A percentile compares a stretch with the other conserved stretches of the same genome.
These are phyloP conservation scores for Napeogenes inachia DNA, from an alignment of 2,888 invertebrate genomes.

Conservation along the genomic window DNA sequence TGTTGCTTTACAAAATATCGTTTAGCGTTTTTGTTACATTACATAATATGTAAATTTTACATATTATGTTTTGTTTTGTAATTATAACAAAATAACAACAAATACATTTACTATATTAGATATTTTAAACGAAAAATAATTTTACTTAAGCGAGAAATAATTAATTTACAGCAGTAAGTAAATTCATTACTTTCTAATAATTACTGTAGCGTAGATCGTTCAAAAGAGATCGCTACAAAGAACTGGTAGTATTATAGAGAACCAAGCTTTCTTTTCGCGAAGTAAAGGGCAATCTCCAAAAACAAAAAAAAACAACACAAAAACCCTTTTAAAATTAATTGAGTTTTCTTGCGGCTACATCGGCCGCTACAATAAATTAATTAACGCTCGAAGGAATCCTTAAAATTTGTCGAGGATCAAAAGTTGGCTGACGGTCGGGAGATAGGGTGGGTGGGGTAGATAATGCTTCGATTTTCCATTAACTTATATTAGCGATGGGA, in stretches of 20 bases:
- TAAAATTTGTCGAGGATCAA: slow-evolving; percentile 75
- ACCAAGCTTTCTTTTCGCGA: slow-evolving; percentile 44
- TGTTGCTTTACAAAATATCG: slow-evolving; percentile 9
- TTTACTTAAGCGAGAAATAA: slow-evolving; percentile 7
- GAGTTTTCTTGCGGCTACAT: slow-evolving; percentile 77
- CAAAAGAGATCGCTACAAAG: slow-evolving; percentile 62
- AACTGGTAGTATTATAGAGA: slow-evolving; percentile 56
- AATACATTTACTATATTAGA: neutral
- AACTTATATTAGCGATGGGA: slow-evolving; percentile 71
- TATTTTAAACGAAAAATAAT: slow-evolving; percentile 26
- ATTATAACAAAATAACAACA: neutral
- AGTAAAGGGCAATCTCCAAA: slow-evolving; percentile 52
- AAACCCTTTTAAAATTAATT: slow-evolving; percentile 79
- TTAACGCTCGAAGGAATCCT: slow-evolving; percentile 75
- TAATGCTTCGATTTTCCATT: slow-evolving; percentile 77
- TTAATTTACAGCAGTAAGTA: slow-evolving; percentile 38
- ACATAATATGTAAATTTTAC: slow-evolving; percentile 10
- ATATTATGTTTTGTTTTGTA: neutral
- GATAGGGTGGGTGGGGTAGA: slow-evolving; percentile 48
- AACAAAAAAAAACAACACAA: slow-evolving; percentile 71
- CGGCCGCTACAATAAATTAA: slow-evolving; percentile 75
- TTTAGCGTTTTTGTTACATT: slow-evolving; percentile 20
- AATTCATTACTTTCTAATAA: slow-evolving; percentile 71
- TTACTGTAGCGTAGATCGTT: slow-evolving; percentile 58
- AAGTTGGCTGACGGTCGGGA: slow-evolving; percentile 56